phyloP scores from a whole-genome alignment of 1,140 invertebrate species.

The Tetranychus urticae region DNA sequence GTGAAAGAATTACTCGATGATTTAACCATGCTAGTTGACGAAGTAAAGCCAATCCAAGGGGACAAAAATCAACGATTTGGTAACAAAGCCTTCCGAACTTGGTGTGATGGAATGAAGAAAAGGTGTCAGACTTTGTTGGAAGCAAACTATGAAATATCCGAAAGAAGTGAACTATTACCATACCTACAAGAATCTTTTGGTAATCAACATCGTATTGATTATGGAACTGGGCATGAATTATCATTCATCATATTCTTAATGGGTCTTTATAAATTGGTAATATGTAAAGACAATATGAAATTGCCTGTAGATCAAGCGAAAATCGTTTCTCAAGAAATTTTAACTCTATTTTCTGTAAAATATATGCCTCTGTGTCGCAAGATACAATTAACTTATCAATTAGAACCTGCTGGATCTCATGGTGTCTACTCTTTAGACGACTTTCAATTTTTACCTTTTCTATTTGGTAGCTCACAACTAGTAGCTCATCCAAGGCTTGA shows the following conservation, averaged over 20 bases:
- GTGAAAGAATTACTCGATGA: not conserved
- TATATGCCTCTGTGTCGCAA: constrained; percentile 65
- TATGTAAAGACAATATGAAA: constrained; percentile 23
- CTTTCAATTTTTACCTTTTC: constrained; percentile 94
- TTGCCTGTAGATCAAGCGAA: not conserved
- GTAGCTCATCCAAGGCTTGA: constrained; percentile 55
- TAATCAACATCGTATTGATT: constrained; percentile 89
- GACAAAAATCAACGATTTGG: constrained; percentile 43
- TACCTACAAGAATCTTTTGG: constrained; percentile 87
- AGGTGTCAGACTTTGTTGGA: constrained; percentile 32
- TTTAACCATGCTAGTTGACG: constrained; percentile 1
- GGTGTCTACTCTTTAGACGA: constrained; percentile 69
- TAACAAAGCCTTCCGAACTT: constrained; percentile 71
- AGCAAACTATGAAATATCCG: constrained; percentile 35
- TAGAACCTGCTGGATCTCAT: constrained; percentile 99
- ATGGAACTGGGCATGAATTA: constrained; percentile 96
- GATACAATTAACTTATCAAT: constrained; percentile 70
- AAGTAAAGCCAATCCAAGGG: constrained; percentile 8
- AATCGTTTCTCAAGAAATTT: constrained; percentile 5
- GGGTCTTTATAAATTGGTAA: constrained; percentile 72
- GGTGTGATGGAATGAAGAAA: constrained; percentile 52
- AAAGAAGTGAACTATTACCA: constrained; percentile 47
- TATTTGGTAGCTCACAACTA: constrained; percentile 93
- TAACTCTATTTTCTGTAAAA: constrained; percentile 25
- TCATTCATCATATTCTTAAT: constrained; percentile 87